phyloP scores from a whole-genome alignment of 1,140 invertebrate genomes.

The Zophobas morio region DNA sequence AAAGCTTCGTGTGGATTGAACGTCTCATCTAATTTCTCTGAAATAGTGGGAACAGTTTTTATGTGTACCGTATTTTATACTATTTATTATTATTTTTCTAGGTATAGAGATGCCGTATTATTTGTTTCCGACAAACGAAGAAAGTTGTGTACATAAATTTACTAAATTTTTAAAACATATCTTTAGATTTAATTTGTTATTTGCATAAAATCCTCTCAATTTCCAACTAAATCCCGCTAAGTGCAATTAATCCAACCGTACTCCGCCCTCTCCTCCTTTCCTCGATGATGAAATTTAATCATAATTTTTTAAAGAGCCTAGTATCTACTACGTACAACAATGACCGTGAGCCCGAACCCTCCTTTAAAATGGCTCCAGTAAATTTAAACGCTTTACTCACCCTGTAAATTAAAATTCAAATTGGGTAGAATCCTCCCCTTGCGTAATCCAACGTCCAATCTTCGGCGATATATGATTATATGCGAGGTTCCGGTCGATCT shows the following conservation, averaged over 20 bases:
- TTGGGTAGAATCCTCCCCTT: slow-evolving; percentile 61
- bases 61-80: no score
- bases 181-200: no score
- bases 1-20: no score
- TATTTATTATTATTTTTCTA: no score
- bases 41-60: no score
- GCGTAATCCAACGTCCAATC: slow-evolving; percentile 64
- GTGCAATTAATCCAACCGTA: background rate
- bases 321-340: slow-evolving; percentile 20
- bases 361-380: slow-evolving; percentile 58
- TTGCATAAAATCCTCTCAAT: no score
- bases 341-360: slow-evolving; percentile 23
- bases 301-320: slow-evolving; percentile 38
- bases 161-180: no score
- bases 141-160: no score
- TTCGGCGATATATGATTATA: slow-evolving; percentile 66
- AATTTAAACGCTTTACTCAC: slow-evolving; percentile 64
- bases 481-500: slow-evolving; percentile 65
- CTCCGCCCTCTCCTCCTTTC: background rate
- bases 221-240: background rate
- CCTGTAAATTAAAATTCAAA: slow-evolving; percentile 68
- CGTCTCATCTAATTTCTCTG: no score
- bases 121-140: no score
- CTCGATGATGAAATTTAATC: slow-evolving; percentile 27
- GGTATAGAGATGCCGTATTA: no score